Evolutionary conservation across 2,113 vertebrate species (phyloP).

Genomic region (Zosterops lateralis): DNA sequence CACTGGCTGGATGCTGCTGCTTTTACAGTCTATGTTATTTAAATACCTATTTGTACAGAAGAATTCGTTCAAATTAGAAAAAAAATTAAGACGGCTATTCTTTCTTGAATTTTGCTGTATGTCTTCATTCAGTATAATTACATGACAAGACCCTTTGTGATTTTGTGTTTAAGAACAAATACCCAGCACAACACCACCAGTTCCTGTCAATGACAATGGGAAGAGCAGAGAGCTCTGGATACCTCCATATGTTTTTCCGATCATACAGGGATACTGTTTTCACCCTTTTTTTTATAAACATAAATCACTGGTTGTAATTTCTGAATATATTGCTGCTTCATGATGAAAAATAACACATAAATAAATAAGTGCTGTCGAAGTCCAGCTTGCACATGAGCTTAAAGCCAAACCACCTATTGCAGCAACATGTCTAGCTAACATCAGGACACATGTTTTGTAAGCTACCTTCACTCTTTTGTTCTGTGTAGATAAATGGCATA

Average conservation of each 20-base stretch:
- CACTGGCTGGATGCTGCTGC: slow-evolving; percentile 45
- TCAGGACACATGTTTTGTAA: not conserved
- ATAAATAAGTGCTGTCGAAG: not conserved
- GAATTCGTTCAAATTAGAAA: not conserved
- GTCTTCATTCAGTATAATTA: slow-evolving; percentile 29
- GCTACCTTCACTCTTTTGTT: not conserved
- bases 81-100: not conserved
- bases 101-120: slow-evolving; percentile 20
- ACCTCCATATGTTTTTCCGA: not conserved
- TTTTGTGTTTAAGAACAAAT: slow-evolving; percentile 55
- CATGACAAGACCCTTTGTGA: not conserved
- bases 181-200: not conserved
- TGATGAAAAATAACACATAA: slow-evolving; percentile 24
- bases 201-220: not conserved
- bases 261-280: not conserved
- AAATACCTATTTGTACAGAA: slow-evolving; percentile 57
- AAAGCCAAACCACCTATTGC: not conserved
- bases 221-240: not conserved
- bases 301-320: slow-evolving; percentile 37
- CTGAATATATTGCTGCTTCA: slow-evolving; percentile 15
- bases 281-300: not conserved
- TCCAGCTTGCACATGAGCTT: not conserved
- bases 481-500: not conserved
- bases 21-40: slow-evolving; percentile 52
- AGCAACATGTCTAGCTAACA: not conserved